Percentiles rank a stretch among this genome's conserved stretches.
These are phyloP conservation scores for Rhynchomys soricoides DNA, from an alignment of 2,113 vertebrate genomes.

Conservation along the genomic window DNA sequence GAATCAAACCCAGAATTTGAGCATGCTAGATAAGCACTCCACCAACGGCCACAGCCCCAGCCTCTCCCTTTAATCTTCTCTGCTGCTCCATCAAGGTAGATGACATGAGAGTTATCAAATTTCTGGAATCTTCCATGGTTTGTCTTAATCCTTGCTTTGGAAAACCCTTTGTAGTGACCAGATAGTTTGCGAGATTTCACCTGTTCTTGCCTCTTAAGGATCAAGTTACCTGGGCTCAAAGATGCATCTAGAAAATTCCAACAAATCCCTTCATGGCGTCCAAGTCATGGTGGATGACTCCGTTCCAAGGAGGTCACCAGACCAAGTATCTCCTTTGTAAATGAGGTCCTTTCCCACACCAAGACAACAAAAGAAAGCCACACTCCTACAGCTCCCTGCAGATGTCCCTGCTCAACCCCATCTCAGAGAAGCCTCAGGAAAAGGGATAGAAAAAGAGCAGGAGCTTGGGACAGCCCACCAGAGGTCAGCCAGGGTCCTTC, in stretches of 20 bases:
- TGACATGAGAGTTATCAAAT: background rate
- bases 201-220: background rate
- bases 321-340: background rate
- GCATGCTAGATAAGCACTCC: background rate
- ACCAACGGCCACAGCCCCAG: background rate
- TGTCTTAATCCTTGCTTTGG: conserved; percentile 25
- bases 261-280: background rate
- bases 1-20: background rate
- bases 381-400: background rate
- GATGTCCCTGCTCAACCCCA: background rate
- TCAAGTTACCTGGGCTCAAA: background rate
- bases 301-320: background rate
- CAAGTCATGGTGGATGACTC: background rate
- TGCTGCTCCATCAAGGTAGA: background rate
- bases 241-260: background rate
- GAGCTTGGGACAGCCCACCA: background rate
- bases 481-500: background rate
- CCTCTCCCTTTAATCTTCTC: background rate
- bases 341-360: background rate
- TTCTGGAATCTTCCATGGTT: conserved; percentile 15
- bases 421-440: background rate
- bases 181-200: background rate
- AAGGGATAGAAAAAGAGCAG: background rate
- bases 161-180: background rate
- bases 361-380: background rate